A percentile compares a stretch with the other conserved stretches of the same genome.
These are phyloP conservation scores for Arrhopalites spinosus DNA, from an alignment of 2,888 invertebrate genomes.

Conservation along the genomic window DNA sequence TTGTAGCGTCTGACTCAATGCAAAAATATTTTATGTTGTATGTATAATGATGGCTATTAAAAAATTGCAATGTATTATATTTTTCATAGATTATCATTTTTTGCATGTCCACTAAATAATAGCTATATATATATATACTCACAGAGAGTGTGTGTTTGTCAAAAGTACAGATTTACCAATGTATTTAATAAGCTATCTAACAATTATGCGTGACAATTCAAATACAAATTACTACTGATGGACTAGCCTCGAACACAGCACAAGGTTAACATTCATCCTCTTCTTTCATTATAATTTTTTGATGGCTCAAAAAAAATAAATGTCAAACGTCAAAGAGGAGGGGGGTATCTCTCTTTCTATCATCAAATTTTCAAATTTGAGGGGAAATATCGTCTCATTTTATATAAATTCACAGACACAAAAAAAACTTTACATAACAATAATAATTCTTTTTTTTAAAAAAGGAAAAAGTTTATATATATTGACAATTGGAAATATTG, in stretches of 20 bases:
- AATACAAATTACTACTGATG: background rate
- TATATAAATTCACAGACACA: too few species aligned
- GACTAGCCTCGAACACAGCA: slow-evolving; percentile 1
- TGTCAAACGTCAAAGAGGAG: slow-evolving; percentile 3
- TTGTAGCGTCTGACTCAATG: too few species aligned
- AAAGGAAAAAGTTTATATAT: too few species aligned
- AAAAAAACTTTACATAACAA: too few species aligned
- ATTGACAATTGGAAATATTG: too few species aligned
- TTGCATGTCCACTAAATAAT: background rate
- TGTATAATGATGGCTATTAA: too few species aligned
- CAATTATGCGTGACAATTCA: slow-evolving; percentile 7
- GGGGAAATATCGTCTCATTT: too few species aligned
- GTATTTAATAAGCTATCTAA: slow-evolving; percentile 10
- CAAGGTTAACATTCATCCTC: background rate
- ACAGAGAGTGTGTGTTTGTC: background rate
- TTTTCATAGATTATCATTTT: too few species aligned
- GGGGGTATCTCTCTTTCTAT: too few species aligned
- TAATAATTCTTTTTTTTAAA: too few species aligned
- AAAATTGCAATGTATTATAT: background rate
- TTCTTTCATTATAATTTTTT: background rate
- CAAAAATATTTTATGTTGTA: too few species aligned
- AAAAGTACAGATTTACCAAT: slow-evolving; percentile 6
- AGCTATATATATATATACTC: background rate
- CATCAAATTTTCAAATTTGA: too few species aligned
- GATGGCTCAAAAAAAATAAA: background rate